Base-by-base conservation (phyloP, 2,888 invertebrate genomes). In the Yponomeuta plumbellus region DNA sequence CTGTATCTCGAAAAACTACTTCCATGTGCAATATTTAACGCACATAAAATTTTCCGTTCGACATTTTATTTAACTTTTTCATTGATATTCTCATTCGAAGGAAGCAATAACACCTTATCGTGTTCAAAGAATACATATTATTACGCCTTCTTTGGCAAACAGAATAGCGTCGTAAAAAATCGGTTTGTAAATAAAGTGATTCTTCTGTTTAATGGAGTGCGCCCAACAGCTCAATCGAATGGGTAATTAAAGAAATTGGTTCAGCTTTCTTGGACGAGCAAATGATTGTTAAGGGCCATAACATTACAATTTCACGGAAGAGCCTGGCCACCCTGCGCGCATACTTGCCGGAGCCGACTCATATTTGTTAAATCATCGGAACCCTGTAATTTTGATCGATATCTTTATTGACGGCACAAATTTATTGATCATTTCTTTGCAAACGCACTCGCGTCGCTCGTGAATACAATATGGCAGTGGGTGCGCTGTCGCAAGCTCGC, bases 311-410 rank as follows among this genome's bases (percentile, higher is more conserved):
- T 89, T 86, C 88, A 85, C 80, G 85, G 89, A 90, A 88, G 86
- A 84, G 76, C 71, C 74, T 76, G 89, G 83, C 88, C 89, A 87
- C 90, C 89, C 85, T 82, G 86, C 71, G 71, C 70, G 86, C 34
- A 8, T 34, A 34, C 75, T 74, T 78, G 75, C 76, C 80, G 78
- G 82, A 75, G 81, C 82, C 84, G 77, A 75, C 77, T 84, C 86
- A 81, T 89, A 88, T 88, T 90, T 90, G 89, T 89, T 88, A 90
- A 89, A 90, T 86, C 89, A 89, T 87, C 88, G 78, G 81, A 83
- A 85, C 88, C 89, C 90, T 89, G 82, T 90, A 91, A 91, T 91
- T 91, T 91, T 90, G 91, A 91, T 91, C 89, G 86, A 89, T 90
- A 91, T 91, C 91, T 90, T 91, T 88, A 90, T 86, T 86, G 88